These are phyloP conservation scores for Polypedilum pembai DNA, from an alignment of 1,140 invertebrate species.

Conservation along the genomic window DNA sequence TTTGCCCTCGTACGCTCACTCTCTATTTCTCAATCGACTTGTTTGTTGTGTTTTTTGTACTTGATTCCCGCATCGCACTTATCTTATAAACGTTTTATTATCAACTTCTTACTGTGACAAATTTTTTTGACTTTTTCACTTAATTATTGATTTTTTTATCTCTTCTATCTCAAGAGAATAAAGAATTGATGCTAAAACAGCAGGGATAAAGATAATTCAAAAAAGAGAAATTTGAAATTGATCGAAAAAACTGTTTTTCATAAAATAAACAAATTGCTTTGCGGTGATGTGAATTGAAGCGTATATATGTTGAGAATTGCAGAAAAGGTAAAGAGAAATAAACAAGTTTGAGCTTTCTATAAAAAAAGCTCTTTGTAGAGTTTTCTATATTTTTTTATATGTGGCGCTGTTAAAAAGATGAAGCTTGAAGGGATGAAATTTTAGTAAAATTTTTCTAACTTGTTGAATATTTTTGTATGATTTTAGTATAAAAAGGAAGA, in stretches of 20 bases:
- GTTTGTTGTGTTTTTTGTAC: background rate
- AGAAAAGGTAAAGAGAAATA: background rate
- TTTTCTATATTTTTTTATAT: background rate
- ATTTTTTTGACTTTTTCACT: too few relatives aligned
- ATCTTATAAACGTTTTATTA: too few relatives aligned
- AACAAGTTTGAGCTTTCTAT: background rate
- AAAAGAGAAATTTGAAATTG: background rate
- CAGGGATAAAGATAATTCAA: background rate
- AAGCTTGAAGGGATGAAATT: background rate
- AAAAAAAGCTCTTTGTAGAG: background rate
- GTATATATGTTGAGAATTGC: background rate
- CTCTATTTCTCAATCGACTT: background rate
- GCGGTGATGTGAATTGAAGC: background rate
- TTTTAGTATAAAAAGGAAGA: too few relatives aligned
- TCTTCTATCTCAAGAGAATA: too few relatives aligned
- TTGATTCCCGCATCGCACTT: background rate
- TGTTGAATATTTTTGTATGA: too few relatives aligned
- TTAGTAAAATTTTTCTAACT: too few relatives aligned
- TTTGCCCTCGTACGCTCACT: background rate
- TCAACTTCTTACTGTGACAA: too few relatives aligned
- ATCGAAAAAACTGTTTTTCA: constrained; percentile 6
- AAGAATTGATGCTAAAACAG: too few relatives aligned
- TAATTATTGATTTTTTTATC: too few relatives aligned
- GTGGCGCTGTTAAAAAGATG: background rate
- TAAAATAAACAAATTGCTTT: background rate